Evolutionary conservation across 2,888 invertebrate genomes (phyloP), one percentile per base, ranked within the genome.

Genomic region (Pollenia griseotomentosa): DNA sequence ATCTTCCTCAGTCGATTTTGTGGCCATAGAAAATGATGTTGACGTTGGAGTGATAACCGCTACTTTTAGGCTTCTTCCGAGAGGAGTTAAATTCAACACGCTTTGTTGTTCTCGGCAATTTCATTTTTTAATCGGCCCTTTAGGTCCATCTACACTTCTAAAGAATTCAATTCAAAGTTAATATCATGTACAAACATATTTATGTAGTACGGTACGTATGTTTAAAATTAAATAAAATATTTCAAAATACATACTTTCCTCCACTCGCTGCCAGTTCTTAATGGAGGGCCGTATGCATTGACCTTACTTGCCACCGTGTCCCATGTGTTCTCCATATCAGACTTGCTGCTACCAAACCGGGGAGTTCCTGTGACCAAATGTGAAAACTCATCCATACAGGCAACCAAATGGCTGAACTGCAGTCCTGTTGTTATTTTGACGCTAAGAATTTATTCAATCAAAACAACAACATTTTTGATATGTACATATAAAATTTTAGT

Each of bases 71-170:
- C 11, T 12, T 59, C 59, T 12, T 59, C 40, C 33, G 33, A 33
- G 40, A 2, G 59, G 59, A 59, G 59, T 33, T 12, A 59, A 0
- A 1, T 59, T 33, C 9, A 12, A 8, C 10, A 57, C 10, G 8
- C 6, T 57, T 57, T 57, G 23, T 23, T 74, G 33, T 74, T 74
- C 3, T 74, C 74, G 1, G 33, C 8, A 23, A 51, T 19, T 51
- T 61, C 61, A 2, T 48, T 74, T 9, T 61, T 74, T 44, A 51
- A 2, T 40, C 74, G 14, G 61, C 23, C 40, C 9, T 74, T 63
- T 7, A 33, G 51, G 16, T 74, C 74, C 33, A 6, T 8, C 61
- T 40, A 74, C 1, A 63, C 23, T 61, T 74, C 12, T 5, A 70
- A 40, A 19, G 8, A 23, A 44, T 12, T 51, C 6, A 19, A 44